Base-by-base conservation (phyloP, 2,888 invertebrate species). In the Resseliella maxima region DNA sequence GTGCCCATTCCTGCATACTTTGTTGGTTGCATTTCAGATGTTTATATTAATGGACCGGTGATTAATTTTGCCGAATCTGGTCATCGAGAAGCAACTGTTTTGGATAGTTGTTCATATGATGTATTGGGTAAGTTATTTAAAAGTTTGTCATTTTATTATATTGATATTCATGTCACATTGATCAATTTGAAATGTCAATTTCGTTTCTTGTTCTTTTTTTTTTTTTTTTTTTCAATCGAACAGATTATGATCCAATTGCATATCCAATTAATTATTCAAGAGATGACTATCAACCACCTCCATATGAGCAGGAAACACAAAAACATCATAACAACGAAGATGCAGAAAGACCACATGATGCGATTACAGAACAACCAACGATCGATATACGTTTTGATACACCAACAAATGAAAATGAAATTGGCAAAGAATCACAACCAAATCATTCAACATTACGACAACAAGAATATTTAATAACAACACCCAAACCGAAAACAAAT, bases 1-100 rank as follows among this genome's bases (percentile, higher is more conserved):
- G 90, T 94, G 0, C 93, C 93, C 8, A 92, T 94, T 0, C 92
- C 92, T 85, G 92, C 92, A 5, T 93, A 95, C 3, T 97, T 98
- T 90, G 92, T 93, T 38, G 99, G 99, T 0, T 99, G 99, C 91
- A 94, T 99, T 81, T 97, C 96, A 0, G 99, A 99, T 90, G 95
- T 97, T 0, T 97, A 97, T 0, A 92, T 98, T 86, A 98, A 98
- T 90, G 96, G 96, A 0, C 93, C 93, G 87, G 94, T 95, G 86
- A 92, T 96, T 85, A 96, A 96, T 90, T 96, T 96, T 90, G 96
- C 95, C 0, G 93, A 94, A 88, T 92, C 94, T 0, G 93, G 93
- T 0, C 94, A 94, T 87, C 92, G 92, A 87, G 91, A 92, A 46
- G 92, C 92, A 85, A 94, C 93, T 85, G 92, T 93, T 85, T 90